Evolutionary conservation across 2,113 vertebrate species (phyloP).

Genomic region (Ammodytes marinus): DNA sequence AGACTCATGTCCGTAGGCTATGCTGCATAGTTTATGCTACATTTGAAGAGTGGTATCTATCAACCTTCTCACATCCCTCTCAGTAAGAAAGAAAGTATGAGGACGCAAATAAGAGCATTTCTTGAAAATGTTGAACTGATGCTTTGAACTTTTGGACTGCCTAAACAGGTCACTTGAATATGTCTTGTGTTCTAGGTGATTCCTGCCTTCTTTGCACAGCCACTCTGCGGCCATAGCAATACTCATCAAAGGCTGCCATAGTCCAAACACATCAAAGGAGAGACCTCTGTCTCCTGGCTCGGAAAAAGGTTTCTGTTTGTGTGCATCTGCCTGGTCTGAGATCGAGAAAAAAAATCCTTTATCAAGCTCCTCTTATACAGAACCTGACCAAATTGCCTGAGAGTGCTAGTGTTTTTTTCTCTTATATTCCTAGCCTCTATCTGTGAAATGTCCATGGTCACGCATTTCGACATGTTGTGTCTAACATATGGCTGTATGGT

Average conservation of each 20-base stretch:
- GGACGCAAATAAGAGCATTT: not conserved
- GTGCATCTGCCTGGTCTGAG: constrained; percentile 32
- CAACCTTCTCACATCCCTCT: not conserved
- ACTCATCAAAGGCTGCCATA: constrained; percentile 64
- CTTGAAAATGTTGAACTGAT: not conserved
- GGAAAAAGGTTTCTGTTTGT: constrained; percentile 47
- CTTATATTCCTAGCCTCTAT: not conserved
- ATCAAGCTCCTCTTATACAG: constrained; percentile 3
- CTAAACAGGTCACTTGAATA: not conserved
- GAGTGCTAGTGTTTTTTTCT: not conserved
- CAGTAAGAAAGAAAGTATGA: not conserved
- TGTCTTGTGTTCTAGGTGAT: not conserved
- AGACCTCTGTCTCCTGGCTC: constrained; percentile 53
- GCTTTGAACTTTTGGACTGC: not conserved
- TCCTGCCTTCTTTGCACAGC: constrained; percentile 10
- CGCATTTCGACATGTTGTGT: not conserved
- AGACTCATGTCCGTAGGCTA: not conserved
- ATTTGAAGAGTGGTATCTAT: not conserved
- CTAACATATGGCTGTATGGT: not conserved
- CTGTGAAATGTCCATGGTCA: not conserved
- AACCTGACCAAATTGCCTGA: not conserved
- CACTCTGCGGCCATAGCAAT: constrained; percentile 54
- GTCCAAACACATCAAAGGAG: constrained; percentile 58
- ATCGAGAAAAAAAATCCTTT: not conserved
- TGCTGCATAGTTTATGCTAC: not conserved